Conservation (phyloP, 2,888 invertebrate species). For the Athalia rosae region DNA sequence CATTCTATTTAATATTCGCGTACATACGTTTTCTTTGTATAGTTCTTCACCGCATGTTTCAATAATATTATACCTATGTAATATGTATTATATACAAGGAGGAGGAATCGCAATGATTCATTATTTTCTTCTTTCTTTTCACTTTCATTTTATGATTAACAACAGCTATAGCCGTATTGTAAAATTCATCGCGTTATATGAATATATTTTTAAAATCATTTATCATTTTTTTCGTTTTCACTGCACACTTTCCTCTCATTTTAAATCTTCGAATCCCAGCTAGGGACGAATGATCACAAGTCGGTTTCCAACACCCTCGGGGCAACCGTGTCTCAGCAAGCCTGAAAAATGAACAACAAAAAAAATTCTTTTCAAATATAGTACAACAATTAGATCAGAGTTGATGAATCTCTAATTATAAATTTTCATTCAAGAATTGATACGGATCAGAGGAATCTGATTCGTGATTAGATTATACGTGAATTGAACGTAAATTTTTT, state of each 20-base stretch:
- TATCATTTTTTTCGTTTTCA: background rate
- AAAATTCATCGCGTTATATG: constrained; percentile 16
- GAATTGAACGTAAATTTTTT: background rate
- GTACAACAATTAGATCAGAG: background rate
- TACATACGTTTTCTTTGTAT: background rate
- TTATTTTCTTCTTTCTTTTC: constrained; percentile 1
- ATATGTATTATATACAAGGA: constrained; percentile 26
- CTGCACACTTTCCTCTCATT: background rate
- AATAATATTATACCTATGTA: constrained; percentile 5
- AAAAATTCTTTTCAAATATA: background rate
- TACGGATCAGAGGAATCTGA: too few relatives aligned
- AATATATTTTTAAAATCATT: background rate
- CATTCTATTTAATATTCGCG: background rate
- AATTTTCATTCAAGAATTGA: too few relatives aligned
- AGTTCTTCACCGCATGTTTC: background rate
- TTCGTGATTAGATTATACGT: too few relatives aligned
- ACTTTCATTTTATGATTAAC: constrained; percentile 23
- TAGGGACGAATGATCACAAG: constrained; percentile 53
- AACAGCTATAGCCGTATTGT: background rate
- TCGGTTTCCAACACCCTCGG: constrained; percentile 63
- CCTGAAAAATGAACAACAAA: constrained; percentile 52
- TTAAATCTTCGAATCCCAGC: constrained; percentile 27
- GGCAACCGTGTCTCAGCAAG: constrained; percentile 64
- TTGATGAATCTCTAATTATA: background rate
- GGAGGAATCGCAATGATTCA: background rate